Evolutionary conservation across 2,797 vertebrate genomes (phyloP).

Genomic region (Premnoplex brunnescens): DNA sequence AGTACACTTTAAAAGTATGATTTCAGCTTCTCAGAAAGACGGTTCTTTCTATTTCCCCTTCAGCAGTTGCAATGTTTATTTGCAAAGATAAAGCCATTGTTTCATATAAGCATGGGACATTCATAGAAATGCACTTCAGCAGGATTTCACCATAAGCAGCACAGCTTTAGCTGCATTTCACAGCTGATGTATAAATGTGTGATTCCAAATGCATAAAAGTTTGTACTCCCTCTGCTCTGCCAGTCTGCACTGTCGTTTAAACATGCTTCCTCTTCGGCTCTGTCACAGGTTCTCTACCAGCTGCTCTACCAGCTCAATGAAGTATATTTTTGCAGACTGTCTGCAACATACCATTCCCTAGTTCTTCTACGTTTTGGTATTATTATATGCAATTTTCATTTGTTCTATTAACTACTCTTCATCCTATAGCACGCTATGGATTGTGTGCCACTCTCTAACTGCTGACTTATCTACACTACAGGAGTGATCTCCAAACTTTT

Average conservation of each 20-base stretch:
- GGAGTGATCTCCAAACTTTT: neutral
- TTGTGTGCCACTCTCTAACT: neutral
- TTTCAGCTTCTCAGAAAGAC: neutral
- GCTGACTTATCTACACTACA: neutral
- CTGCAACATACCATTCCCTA: neutral
- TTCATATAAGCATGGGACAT: neutral
- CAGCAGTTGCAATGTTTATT: constrained; percentile 30
- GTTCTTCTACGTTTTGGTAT: neutral
- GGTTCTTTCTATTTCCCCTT: neutral
- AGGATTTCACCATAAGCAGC: constrained; percentile 7
- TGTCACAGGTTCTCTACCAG: neutral
- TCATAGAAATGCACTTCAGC: constrained; percentile 1
- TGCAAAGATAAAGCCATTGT: neutral
- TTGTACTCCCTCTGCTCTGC: neutral
- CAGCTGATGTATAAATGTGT: neutral
- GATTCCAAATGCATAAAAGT: neutral
- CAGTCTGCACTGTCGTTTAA: neutral
- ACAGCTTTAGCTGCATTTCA: neutral
- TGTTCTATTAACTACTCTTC: neutral
- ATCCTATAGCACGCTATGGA: neutral
- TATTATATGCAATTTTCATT: neutral
- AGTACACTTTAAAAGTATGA: neutral
- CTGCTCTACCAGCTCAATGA: neutral
- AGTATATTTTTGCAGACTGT: neutral
- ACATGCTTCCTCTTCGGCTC: neutral